A percentile compares a stretch with the other conserved stretches of the same genome.
phyloP scores from a whole-genome alignment of 2,888 invertebrate species.

The Campaea margaritaria region DNA sequence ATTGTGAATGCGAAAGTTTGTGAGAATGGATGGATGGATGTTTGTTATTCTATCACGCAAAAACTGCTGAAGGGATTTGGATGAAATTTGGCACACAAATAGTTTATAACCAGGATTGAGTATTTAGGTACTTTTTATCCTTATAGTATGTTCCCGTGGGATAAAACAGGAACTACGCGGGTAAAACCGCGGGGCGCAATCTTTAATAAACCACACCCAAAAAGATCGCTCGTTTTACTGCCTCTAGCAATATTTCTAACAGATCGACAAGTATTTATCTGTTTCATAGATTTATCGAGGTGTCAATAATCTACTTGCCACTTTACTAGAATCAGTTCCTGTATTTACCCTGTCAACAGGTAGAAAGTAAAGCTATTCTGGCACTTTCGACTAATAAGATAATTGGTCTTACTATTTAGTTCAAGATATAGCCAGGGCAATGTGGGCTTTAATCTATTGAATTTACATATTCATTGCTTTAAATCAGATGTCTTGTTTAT shows the following conservation, averaged over 20 bases:
- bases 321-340: slow-evolving; percentile 21
- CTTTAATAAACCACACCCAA: too few relatives aligned
- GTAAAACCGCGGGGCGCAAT: too few relatives aligned
- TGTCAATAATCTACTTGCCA: slow-evolving; percentile 13
- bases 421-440: slow-evolving; percentile 15
- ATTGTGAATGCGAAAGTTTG: too few relatives aligned
- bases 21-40: too few relatives aligned
- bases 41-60: too few relatives aligned
- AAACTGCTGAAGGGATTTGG: too few relatives aligned
- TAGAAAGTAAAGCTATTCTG: slow-evolving; percentile 34
- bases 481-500: neutral
- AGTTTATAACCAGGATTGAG: too few relatives aligned
- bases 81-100: too few relatives aligned
- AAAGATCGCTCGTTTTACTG: too few relatives aligned
- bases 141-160: too few relatives aligned
- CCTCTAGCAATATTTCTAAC: slow-evolving; percentile 16
- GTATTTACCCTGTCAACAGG: slow-evolving; percentile 32
- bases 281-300: slow-evolving; percentile 27
- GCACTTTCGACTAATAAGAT: slow-evolving; percentile 41
- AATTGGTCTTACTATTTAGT: slow-evolving; percentile 30
- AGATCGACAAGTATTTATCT: slow-evolving; percentile 1
- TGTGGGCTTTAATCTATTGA: slow-evolving; percentile 6
- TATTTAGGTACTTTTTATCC: too few relatives aligned
- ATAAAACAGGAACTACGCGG: too few relatives aligned
- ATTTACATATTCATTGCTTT: slow-evolving; percentile 21